These are phyloP conservation scores for Polypterus senegalus DNA, from an alignment of 2,113 vertebrate species.

Conservation along the genomic window DNA sequence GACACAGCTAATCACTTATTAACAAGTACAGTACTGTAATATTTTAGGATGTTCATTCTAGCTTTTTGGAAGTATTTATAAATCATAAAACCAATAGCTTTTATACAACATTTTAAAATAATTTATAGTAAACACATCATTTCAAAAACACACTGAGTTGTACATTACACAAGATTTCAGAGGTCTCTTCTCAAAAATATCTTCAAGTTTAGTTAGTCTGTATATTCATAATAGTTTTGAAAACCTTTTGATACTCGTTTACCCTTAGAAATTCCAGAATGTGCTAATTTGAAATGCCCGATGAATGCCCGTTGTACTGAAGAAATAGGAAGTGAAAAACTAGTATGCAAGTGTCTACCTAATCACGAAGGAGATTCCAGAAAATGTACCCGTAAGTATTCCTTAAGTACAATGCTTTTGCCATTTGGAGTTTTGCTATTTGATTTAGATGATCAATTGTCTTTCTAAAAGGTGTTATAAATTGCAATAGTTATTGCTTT, in stretches of 20 bases:
- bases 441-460: background rate
- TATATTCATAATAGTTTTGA: background rate
- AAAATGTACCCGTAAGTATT: slow-evolving; percentile 64
- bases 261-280: slow-evolving; percentile 45
- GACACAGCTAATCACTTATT: background rate
- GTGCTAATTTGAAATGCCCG: slow-evolving; percentile 52
- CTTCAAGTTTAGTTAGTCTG: background rate
- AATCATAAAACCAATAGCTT: background rate
- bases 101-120: background rate
- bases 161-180: too few species aligned
- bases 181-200: too few species aligned
- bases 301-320: slow-evolving; percentile 60
- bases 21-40: background rate
- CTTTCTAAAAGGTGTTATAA: background rate
- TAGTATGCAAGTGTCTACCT: slow-evolving; percentile 65
- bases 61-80: background rate
- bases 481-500: background rate
- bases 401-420: background rate
- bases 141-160: background rate
- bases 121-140: background rate
- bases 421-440: background rate
- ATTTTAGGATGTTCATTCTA: too few species aligned
- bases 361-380: slow-evolving; percentile 37
- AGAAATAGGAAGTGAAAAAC: slow-evolving; percentile 31
- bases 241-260: too few species aligned